Percentiles rank a stretch among this genome's conserved stretches.
Conservation (phyloP, 2,113 vertebrate genomes). For the Agapornis roseicollis region DNA sequence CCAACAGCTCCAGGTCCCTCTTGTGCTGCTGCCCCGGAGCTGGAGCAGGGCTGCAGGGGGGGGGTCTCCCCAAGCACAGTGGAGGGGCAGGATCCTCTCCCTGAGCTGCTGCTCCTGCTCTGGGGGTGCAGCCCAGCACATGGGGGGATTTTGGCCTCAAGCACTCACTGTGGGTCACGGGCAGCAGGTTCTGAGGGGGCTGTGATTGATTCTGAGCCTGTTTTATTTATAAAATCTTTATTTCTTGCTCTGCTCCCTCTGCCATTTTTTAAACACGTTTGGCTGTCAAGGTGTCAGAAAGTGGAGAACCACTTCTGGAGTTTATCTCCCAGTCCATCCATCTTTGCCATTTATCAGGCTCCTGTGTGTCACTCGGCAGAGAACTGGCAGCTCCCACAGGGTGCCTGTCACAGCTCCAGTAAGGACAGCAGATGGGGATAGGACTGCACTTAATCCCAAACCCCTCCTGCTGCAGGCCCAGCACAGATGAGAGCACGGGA, state of each 20-base stretch:
- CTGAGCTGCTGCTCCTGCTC: neutral
- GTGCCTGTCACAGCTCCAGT: neutral
- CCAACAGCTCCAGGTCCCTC: no score
- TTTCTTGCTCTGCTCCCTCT: neutral
- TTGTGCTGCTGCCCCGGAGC: neutral
- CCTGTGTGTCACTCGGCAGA: neutral
- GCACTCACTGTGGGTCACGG: neutral
- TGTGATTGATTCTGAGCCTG: neutral
- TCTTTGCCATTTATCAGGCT: neutral
- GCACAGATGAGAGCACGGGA: neutral
- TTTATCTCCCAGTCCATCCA: conserved; percentile 14
- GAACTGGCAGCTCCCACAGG: neutral
- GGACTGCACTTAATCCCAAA: neutral
- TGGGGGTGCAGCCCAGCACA: neutral
- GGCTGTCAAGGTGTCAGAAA: conserved; percentile 43
- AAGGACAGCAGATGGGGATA: rapidly evolving
- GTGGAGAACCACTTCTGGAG: conserved; percentile 3
- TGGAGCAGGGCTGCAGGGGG: neutral
- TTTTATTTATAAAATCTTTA: conserved; percentile 15
- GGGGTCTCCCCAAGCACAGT: neutral
- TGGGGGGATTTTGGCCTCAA: neutral
- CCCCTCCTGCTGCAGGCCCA: neutral
- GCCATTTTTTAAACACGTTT: neutral
- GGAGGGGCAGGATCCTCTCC: neutral
- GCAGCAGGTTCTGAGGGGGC: neutral